Percentiles rank a stretch among this genome's conserved stretches.
Conservation (phyloP, 2,797 vertebrate genomes). For the Limnodromus scolopaceus region DNA sequence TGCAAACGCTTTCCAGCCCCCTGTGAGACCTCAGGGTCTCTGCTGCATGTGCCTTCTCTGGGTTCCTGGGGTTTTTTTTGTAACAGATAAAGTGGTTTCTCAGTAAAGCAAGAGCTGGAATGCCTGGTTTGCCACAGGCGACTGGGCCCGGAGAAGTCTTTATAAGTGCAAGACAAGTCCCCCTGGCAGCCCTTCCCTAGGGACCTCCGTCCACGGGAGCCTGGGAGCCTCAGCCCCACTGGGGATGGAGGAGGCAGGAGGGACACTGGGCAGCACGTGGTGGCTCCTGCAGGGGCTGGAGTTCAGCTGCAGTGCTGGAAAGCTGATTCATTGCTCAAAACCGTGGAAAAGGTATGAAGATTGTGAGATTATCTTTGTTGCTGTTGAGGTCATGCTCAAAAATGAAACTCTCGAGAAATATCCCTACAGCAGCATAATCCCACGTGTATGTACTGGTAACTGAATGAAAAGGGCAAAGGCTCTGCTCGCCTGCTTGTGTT, state of each 20-base stretch:
- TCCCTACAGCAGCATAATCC: not conserved
- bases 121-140: not conserved
- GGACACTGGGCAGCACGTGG: fast-evolving
- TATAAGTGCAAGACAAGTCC: not conserved
- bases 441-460: fast-evolving
- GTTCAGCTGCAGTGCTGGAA: not conserved
- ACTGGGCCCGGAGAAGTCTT: not conserved
- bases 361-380: not conserved
- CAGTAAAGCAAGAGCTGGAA: not conserved
- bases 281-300: not conserved
- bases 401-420: not conserved
- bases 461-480: not conserved
- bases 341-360: not conserved
- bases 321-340: not conserved
- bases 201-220: not conserved
- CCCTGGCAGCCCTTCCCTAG: not conserved
- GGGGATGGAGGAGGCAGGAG: not conserved
- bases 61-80: not conserved
- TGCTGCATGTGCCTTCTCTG: not conserved
- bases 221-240: not conserved
- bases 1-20: not conserved
- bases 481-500: not conserved
- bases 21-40: not conserved
- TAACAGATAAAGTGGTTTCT: not conserved
- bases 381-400: not conserved